Conservation (phyloP, 2,888 invertebrate species). For the Meloe dianella region DNA sequence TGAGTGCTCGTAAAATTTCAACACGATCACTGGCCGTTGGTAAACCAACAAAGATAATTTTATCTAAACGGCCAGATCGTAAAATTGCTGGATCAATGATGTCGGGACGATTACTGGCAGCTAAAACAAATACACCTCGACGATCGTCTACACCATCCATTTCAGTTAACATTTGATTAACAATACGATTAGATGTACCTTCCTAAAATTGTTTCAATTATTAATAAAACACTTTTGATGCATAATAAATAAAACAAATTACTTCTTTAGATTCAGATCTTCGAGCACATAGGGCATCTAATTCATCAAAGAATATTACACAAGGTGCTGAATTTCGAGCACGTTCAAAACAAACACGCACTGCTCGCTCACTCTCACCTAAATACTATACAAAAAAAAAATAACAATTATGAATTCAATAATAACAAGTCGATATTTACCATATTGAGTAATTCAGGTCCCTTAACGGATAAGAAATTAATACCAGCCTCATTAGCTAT, state of each 20-base stretch:
- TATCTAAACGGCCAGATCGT: slow-evolving; percentile 86
- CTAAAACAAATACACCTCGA: slow-evolving; percentile 92
- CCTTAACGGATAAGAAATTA: slow-evolving; percentile 98
- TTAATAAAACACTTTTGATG: background rate
- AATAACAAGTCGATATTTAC: slow-evolving; percentile 62
- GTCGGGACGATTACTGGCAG: slow-evolving; percentile 96
- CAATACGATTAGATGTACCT: slow-evolving; percentile 82
- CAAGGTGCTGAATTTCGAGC: slow-evolving; percentile 96
- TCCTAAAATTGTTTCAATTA: slow-evolving; percentile 57
- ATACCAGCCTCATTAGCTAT: slow-evolving; percentile 98
- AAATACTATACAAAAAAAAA: slow-evolving; percentile 73
- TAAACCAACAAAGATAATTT: slow-evolving; percentile 88
- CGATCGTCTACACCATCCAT: slow-evolving; percentile 97
- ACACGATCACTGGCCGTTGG: slow-evolving; percentile 79
- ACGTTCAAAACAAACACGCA: slow-evolving; percentile 93
- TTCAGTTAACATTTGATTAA: slow-evolving; percentile 96
- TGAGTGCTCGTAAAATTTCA: slow-evolving; percentile 88
- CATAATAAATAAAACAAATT: slow-evolving; percentile 32
- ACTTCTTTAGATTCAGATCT: slow-evolving; percentile 77
- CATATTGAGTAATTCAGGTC: slow-evolving; percentile 97
- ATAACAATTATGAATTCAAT: slow-evolving; percentile 2
- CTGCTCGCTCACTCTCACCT: slow-evolving; percentile 97
- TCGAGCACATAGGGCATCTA: slow-evolving; percentile 94
- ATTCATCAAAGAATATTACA: slow-evolving; percentile 98
- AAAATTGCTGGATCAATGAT: slow-evolving; percentile 96